Evolutionary conservation across 2,113 vertebrate species (phyloP).

Genomic region (Oophaga pumilio): DNA sequence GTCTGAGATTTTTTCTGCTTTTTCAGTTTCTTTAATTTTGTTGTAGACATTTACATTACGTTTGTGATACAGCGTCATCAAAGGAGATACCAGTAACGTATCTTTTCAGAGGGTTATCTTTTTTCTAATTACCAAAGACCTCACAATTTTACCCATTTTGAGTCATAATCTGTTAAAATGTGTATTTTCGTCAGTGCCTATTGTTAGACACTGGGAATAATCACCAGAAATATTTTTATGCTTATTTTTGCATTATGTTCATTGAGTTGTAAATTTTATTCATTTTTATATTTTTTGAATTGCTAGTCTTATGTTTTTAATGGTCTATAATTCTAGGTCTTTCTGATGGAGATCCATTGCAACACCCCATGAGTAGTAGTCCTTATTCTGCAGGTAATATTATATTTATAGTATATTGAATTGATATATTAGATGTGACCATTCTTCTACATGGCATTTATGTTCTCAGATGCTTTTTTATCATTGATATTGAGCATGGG

Average conservation of each 20-base stretch:
- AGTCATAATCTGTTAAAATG: background rate
- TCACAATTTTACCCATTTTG: too few relatives aligned
- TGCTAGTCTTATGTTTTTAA: background rate
- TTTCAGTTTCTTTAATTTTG: too few relatives aligned
- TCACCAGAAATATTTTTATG: background rate
- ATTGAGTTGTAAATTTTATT: background rate
- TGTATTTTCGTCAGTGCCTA: background rate
- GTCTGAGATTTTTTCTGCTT: too few relatives aligned
- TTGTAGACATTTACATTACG: too few relatives aligned
- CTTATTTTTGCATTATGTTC: background rate
- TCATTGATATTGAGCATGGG: too few relatives aligned
- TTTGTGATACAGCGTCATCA: too few relatives aligned
- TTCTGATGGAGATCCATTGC: background rate
- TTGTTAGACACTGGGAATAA: background rate
- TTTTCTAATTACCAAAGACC: too few relatives aligned
- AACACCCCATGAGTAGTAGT: background rate
- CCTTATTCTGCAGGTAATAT: conserved; percentile 14
- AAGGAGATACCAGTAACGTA: too few relatives aligned
- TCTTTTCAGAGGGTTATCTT: too few relatives aligned
- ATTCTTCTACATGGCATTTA: background rate
- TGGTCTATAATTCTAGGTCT: background rate
- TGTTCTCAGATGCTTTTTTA: background rate
- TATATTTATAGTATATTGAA: background rate
- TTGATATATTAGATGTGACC: background rate
- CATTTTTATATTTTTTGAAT: background rate